Evolutionary conservation across 2,113 vertebrate genomes (phyloP), one percentile per base, ranked within the genome.

Genomic region (Platycercus adscitus): DNA sequence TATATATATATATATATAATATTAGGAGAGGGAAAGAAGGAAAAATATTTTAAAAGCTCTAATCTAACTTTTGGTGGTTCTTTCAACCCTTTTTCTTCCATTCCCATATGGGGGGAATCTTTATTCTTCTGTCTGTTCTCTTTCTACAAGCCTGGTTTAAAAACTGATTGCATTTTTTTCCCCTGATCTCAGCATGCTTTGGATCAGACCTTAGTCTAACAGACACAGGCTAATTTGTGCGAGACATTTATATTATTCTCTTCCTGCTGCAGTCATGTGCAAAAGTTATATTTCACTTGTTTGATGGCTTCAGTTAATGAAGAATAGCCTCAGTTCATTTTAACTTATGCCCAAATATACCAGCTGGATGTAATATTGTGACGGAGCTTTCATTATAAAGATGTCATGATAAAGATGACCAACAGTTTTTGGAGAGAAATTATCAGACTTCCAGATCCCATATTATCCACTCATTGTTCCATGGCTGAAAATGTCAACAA

Each of bases 251-350:
- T 71, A 86, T 93, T 83, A 90, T 86, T 55, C 80, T 68, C 41
- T 76, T 94, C 69, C 82, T 86, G 35, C 68, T 75, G 64, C 64
- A 96, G 64, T 81, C 64, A 90, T 73, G 64, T 86, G 47, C 68
- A 88, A 31, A 82, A 93, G 76, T 91, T 95, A 64, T 88, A 94
- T 91, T 95, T 88, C 88, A 88, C 55, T 75, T 86, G 53, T 86
- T 88, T 70, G 60, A 89, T 95, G 43, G 72, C 33, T 94, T 81
- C 46, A 60, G 63, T 47, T 93, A 93, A 93, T 93, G 91, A 95
- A 93, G 64, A 93, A 90, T 64, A 91, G 81, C 29, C 66, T 77
- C 73, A 86, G 43, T 63, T 90, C 71, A 88, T 91, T 93, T 93
- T 55, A 86, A 78, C 83, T 93, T 49, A 50, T 80, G 46, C 29